Evolutionary conservation across 2,888 invertebrate species (phyloP).

Genomic region (Spatulosminthurus flaviceps): DNA sequence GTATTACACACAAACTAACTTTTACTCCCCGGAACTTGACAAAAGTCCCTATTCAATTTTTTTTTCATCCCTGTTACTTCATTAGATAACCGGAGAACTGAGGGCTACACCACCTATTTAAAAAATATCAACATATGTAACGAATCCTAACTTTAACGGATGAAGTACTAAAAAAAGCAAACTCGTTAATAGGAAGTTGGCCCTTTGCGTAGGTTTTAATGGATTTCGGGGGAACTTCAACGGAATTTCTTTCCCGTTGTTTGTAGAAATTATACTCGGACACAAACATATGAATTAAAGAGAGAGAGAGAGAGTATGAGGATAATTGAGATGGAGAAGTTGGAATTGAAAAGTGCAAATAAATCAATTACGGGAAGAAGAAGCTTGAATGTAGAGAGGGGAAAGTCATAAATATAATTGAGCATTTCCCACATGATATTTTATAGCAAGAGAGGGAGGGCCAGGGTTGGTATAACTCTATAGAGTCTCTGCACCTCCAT

Average conservation of each 20-base stretch:
- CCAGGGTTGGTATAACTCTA: not conserved
- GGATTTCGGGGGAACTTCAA: too few species aligned
- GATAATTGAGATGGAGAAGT: not conserved
- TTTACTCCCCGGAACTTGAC: slow-evolving; percentile 14
- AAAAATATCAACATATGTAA: too few species aligned
- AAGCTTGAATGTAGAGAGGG: not conserved
- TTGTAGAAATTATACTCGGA: too few species aligned
- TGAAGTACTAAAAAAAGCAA: too few species aligned
- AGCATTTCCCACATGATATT: slow-evolving; percentile 32
- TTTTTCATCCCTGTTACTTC: too few species aligned
- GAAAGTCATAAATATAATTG: slow-evolving; percentile 27
- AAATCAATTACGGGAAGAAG: slow-evolving; percentile 36
- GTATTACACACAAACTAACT: not conserved
- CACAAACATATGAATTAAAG: not conserved
- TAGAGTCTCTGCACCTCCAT: not conserved
- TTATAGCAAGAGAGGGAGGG: slow-evolving; percentile 20
- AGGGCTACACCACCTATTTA: too few species aligned
- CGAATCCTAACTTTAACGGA: too few species aligned
- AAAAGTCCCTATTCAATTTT: not conserved
- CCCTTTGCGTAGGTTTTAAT: too few species aligned
- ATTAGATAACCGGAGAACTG: too few species aligned
- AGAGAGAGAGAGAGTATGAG: not conserved
- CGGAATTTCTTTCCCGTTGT: too few species aligned
- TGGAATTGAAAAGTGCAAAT: slow-evolving; percentile 25
- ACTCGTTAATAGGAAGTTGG: too few species aligned